Base-by-base conservation (phyloP, 2,113 vertebrate species). In the Psophia crepitans region DNA sequence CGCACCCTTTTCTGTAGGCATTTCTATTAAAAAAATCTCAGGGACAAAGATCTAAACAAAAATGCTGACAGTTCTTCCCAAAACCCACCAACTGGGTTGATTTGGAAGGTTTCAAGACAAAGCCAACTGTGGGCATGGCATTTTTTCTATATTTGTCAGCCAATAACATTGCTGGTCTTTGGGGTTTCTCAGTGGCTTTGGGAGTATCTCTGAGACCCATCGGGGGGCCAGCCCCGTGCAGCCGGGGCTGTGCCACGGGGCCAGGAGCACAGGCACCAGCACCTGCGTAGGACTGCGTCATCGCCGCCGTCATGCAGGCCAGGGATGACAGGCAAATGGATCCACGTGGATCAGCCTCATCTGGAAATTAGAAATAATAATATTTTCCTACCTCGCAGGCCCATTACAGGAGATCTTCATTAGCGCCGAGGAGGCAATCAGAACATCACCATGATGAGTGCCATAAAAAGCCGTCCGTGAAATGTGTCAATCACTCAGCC, bases 331-430 rank as follows among this genome's bases (percentile, higher is more conserved):
- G 48, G 51, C 35, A 90, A 17, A 73, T 4, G 22, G 26, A 61
- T 80, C 37, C 77, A 89, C 27, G 20, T 49, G 44, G 22, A 63
- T 46, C 78, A 80, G 77, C n/a, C 49, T 95, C 48, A 49, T 73
- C 74, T 79, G 77, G 53, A 79, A 97, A 94, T 95, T 17, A 93
- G 86, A 90, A 91, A 78, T 84, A 76, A 93, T 89, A 35, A 95
- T 33, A 49, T 91, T 91, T 92, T 57, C 77, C 77, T 83, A 30
- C 77, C n/a, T 91, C 33, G 7, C 53, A 94, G 84, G 33, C 49
- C 68, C 77, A 69, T 92, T 75, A 75, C n/a, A 48, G 54, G 90
- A 88, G 37, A 13, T 80, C 69, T 93, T 92, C 87, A 86, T 94
- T 86, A 94, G 68, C 0, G 0, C 84, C 57, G 60, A 48, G 44